Base-by-base conservation (phyloP, 1,140 invertebrate genomes). In the Drosophila triauraria region DNA sequence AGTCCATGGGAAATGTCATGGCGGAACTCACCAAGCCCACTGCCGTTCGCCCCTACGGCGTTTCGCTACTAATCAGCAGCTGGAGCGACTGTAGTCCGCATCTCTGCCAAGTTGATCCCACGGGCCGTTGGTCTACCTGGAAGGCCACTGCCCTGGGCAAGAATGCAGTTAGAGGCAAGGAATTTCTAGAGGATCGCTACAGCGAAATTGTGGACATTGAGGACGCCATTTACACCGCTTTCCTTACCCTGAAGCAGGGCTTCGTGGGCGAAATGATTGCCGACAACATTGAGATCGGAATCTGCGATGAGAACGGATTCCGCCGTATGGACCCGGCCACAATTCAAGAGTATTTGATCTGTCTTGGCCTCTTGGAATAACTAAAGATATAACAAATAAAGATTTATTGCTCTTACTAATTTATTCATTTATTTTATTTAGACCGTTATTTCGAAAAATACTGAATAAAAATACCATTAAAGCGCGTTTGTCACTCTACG, bases 91-190 rank as follows among this genome's bases (percentile, higher is more conserved):
- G 95, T 64, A 95, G 95, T 32, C 98, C 99, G 0, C 98, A 97
- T 92, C 94, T 99, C 17, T 99, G 99, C 94, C 99, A 99, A 93
- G 99, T 98, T 92, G 99, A 99, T 95, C 99, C 99, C 2, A 99
- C 98, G 6, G 99, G 99, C 30, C 98, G 99, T 0, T 99, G 99
- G 94, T 99, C 99, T 94, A 98, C 99, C 0, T 99, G 99, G 99
- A 99, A 99, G 94, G 99, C 99, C 1, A 99, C 98, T 48, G 99
- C 99, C 1, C 98, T 99, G 96, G 99, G 99, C n/a, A 99, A 99
- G 93, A 99, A 99, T 93, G 98, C 97, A 85, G 96, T 99, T 17
- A 99, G 99, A 93, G 99, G 98, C 8, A 99, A 99, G 94, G 99
- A 98, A 4, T 99, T 99, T 93, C 94, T 99, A 44, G 99, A 99